phyloP scores from a whole-genome alignment of 2,888 invertebrate genomes.

The Acrobasis repandana region DNA sequence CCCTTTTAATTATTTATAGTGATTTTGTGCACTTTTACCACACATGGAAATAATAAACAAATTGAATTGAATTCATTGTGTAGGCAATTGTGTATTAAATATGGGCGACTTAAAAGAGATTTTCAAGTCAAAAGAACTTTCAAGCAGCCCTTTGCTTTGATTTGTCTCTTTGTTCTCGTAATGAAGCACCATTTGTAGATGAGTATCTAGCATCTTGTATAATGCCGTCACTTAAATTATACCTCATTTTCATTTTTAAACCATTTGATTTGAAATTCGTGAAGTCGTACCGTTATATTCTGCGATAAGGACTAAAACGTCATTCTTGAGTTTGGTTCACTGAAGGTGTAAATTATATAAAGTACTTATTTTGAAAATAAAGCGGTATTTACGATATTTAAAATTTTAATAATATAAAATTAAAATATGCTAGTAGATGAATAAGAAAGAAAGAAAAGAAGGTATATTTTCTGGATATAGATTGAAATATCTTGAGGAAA shows the following conservation, averaged over 20 bases:
- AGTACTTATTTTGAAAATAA: background rate
- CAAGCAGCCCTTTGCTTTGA: constrained; percentile 61
- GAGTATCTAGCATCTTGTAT: constrained; percentile 47
- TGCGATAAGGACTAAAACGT: background rate
- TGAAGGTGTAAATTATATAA: background rate
- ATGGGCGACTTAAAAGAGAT: constrained; percentile 47
- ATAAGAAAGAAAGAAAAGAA: too few relatives aligned
- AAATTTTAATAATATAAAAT: too few relatives aligned
- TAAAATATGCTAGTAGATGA: too few relatives aligned
- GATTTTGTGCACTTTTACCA: too few relatives aligned
- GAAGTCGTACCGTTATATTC: constrained; percentile 10
- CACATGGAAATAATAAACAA: background rate
- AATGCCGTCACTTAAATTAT: constrained; percentile 43
- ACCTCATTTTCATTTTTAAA: constrained; percentile 45
- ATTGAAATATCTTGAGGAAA: too few relatives aligned
- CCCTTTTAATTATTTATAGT: too few relatives aligned
- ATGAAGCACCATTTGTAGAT: constrained; percentile 62
- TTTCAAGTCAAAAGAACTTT: constrained; percentile 56
- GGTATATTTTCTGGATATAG: too few relatives aligned
- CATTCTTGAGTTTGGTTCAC: background rate
- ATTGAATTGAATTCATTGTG: background rate
- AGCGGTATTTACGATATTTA: too few relatives aligned
- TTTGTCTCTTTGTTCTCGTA: constrained; percentile 62
- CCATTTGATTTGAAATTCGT: constrained; percentile 30
- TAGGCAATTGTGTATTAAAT: constrained; percentile 48